A percentile compares a stretch with the other conserved stretches of the same genome.
Evolutionary conservation across 2,888 invertebrate species (phyloP).

Genomic region (Lepetodrilus schrolli): DNA sequence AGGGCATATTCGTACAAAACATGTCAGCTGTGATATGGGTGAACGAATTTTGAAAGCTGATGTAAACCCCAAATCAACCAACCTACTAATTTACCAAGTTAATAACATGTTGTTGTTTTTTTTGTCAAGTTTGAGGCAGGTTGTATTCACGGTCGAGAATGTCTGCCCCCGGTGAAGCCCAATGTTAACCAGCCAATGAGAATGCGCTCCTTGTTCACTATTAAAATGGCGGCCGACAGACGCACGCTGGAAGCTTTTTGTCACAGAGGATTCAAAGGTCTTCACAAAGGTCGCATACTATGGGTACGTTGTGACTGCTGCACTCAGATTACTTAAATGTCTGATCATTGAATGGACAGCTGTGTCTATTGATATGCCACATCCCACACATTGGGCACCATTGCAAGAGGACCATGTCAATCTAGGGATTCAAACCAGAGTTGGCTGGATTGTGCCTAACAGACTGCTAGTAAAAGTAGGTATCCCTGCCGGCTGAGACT

Average conservation of each 20-base stretch:
- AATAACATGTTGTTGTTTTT: conserved; percentile 9
- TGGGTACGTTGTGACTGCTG: not conserved
- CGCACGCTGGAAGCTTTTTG: conserved; percentile 38
- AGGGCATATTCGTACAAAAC: not conserved
- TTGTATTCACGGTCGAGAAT: conserved; percentile 45
- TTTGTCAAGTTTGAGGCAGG: conserved; percentile 43
- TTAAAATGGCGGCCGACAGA: conserved; percentile 36
- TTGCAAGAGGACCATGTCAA: too few species aligned
- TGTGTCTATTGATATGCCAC: too few species aligned
- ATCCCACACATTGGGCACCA: too few species aligned
- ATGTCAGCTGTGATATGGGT: not conserved
- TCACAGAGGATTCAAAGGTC: conserved; percentile 33
- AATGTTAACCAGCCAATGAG: conserved; percentile 45
- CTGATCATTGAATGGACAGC: too few species aligned
- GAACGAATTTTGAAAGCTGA: not conserved
- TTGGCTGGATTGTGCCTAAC: too few species aligned
- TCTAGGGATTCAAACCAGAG: too few species aligned
- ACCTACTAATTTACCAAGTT: not conserved
- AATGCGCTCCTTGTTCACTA: conserved; percentile 45
- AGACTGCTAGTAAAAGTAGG: too few species aligned
- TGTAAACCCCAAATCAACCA: too few species aligned
- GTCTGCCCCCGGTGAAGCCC: conserved; percentile 47
- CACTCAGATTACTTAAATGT: too few species aligned
- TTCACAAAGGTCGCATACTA: conserved; percentile 9
- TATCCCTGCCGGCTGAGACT: too few species aligned